A percentile compares a stretch with the other conserved stretches of the same genome.
Evolutionary conservation across 2,113 vertebrate species (phyloP).

Genomic region (Dinomys branickii): DNA sequence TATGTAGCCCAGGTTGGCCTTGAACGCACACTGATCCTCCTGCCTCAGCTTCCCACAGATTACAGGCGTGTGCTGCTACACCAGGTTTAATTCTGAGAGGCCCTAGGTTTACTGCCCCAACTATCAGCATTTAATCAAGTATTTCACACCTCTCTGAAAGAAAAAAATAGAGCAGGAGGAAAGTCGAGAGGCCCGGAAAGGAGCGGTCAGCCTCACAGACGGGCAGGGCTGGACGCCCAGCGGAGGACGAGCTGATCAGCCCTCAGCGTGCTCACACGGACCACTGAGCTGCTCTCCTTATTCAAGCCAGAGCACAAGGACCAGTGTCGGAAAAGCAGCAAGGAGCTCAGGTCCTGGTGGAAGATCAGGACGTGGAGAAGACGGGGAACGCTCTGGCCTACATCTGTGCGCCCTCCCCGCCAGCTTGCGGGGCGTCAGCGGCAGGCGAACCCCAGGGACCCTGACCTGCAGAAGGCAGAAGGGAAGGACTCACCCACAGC

Average conservation of each 20-base stretch:
- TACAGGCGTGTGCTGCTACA: neutral
- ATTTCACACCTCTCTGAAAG: slow-evolving; percentile 39
- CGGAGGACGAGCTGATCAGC: neutral
- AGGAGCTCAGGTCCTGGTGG: neutral
- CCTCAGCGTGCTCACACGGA: neutral
- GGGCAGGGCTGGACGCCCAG: neutral
- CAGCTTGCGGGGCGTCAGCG: neutral
- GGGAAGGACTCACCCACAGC: slow-evolving; percentile 91
- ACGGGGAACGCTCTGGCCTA: neutral
- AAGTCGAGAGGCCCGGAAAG: slow-evolving; percentile 49
- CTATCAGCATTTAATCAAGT: slow-evolving; percentile 17
- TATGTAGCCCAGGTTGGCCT: neutral
- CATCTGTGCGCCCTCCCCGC: neutral
- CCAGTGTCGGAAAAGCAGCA: neutral
- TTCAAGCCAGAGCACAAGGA: slow-evolving; percentile 31
- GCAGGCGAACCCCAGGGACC: neutral
- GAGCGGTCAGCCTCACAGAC: neutral
- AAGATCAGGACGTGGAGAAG: neutral
- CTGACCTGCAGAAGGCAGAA: neutral
- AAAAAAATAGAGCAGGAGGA: slow-evolving; percentile 35
- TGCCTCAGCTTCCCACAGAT: neutral
- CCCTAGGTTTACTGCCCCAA: neutral
- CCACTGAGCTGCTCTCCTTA: neutral
- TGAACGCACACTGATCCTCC: neutral
- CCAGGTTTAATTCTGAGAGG: neutral